Evolutionary conservation across 2,113 vertebrate species (phyloP), one percentile per base, ranked within the genome.

Genomic region (Coregonus clupeaformis): DNA sequence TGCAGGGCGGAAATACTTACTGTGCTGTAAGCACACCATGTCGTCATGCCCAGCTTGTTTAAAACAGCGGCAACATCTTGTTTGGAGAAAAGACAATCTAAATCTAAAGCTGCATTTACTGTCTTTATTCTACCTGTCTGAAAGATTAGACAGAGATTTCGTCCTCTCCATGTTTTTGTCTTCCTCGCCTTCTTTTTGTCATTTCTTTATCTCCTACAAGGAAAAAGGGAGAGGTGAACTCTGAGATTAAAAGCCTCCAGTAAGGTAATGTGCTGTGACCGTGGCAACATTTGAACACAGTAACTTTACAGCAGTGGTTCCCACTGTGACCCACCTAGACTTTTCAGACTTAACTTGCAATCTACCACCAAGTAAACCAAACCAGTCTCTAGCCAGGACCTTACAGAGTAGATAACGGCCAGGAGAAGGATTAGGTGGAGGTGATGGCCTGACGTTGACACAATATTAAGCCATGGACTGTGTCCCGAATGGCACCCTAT

Each of bases 131-230:
- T 55, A 18, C 49, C 14, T 16, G 49, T 16, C 49, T 16, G 49
- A 52, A 18, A 18, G 49, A 18, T 52, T 18, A 79, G 57, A 71
- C 59, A 74, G 62, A 65, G 18, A 57, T 73, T 71, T 75, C 29
- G 36, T 83, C 36, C 52, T 73, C 69, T 75, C 75, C 18, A 11
- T 42, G 36, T 74, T 25, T 71, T 55, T 81, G 79, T 69, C 47
- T n/a, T 83, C 36, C 52, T 73, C 69, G 73, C 75, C 18, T 2
- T 42, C 9, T 74, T 25, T 71, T 55, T 81, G 79, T 69, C 47
- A 47, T 84, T 45, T 73, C 62, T 69, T 77, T 76, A 55, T 80
- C 36, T 69, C 45, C 69, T 70, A 60, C 6, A 60, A 16, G n/a
- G 6, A 60, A 59, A 20, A 59, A 59, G n/a, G n/a, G 16, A 7